Base-by-base conservation (phyloP, 2,888 invertebrate genomes). In the Adelphocoris suturalis region DNA sequence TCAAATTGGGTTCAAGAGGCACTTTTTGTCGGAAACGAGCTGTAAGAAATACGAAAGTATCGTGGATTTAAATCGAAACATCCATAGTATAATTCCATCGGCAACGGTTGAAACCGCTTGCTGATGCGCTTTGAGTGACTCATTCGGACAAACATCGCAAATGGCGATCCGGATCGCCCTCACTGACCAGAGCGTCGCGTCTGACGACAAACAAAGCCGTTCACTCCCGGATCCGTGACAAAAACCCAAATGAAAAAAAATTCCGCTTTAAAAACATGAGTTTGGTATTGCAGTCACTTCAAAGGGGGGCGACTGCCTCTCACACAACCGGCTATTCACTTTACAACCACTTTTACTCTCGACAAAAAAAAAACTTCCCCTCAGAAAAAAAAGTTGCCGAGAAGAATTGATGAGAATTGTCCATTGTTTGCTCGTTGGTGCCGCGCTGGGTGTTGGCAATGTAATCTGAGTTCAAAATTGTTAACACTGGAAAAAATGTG, bases 281-380 rank as follows among this genome's bases (percentile, higher is more conserved):
- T 68, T 68, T 68, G 68, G 19, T 68, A 68, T 68, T 68, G 68
- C 23, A 68, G 68, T 68, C 68, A 68, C 68, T 68, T 68, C 68
- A 68, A 68, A 68, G 68, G 68, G 23, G 68, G 23, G 4, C 19
- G 23, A 68, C 23, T 23, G 68, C 23, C 68, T 68, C 68, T 68
- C 68, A 23, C 14, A n/a, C 68, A 19, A 11, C 68, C 23, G 68
- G 23, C 68, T 23, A 68, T 68, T 68, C 68, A 68, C 68, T 68
- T 68, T 68, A 68, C 19, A 68, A 68, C 68, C 68, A 68, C 68
- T 68, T 68, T 68, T 27, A 13, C 23, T 12, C 68, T 9, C 68
- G 5, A 12, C 27, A 9, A 19, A 68, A 68, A 68, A 23, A 68
- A 68, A 68, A 23, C 19, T 37, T 7, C 37, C 37, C 23, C 23